phyloP scores from a whole-genome alignment of 1,140 invertebrate species.

The Camponotus floridanus region DNA sequence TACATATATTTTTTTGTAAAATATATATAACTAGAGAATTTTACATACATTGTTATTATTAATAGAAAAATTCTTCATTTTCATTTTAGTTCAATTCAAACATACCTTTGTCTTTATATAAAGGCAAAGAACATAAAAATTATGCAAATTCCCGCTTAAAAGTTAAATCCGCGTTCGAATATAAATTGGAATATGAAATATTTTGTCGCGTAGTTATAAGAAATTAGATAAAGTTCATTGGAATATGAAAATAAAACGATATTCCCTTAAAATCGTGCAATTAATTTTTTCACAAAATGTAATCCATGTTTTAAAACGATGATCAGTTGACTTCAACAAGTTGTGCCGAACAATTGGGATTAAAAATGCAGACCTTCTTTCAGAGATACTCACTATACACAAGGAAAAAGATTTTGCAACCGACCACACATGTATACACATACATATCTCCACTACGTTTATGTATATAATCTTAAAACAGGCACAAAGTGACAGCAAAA shows the following conservation, averaged over 20 bases:
- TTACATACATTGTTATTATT: too few relatives aligned
- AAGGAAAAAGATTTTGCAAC: constrained; percentile 1
- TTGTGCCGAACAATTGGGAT: background rate
- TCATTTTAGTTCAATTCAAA: too few relatives aligned
- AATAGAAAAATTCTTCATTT: too few relatives aligned
- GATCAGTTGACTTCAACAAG: background rate
- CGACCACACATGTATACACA: background rate
- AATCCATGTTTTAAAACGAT: background rate
- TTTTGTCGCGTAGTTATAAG: background rate
- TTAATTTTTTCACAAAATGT: background rate
- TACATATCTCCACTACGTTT: background rate
- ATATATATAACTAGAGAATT: too few relatives aligned
- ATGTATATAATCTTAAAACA: constrained; percentile 38
- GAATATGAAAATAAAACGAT: constrained; percentile 9
- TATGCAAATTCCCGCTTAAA: background rate
- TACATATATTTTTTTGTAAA: too few relatives aligned
- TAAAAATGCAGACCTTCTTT: background rate
- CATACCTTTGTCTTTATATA: background rate
- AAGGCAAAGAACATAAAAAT: background rate
- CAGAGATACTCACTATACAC: background rate
- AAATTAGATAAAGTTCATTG: background rate
- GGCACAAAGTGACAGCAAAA: constrained; percentile 9
- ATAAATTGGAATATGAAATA: background rate
- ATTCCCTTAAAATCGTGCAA: constrained; percentile 8
- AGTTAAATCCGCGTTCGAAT: constrained; percentile 19